Conservation (phyloP, 37 sponge, comb jelly and placozoan genomes). For the Eunapius fragilis region DNA sequence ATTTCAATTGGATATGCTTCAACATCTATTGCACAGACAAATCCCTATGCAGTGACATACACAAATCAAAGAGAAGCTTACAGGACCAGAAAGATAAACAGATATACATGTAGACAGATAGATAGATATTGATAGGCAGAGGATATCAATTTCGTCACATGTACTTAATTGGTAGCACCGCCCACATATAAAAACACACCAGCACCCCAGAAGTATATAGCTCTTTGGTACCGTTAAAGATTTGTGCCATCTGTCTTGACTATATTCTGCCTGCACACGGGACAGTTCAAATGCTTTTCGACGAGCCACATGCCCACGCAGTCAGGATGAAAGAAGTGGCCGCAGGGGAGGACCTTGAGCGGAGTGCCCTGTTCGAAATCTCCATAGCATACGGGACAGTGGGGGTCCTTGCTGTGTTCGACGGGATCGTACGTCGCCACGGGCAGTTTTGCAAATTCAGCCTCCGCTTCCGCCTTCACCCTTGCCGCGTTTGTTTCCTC, state of each 20-base stretch:
- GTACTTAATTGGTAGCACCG: no score
- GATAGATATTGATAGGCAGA: no score
- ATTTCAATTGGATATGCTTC: no score
- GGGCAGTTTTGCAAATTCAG: neutral
- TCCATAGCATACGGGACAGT: neutral
- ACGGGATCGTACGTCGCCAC: neutral
- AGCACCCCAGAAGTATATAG: no score
- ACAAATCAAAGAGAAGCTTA: no score
- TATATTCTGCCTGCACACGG: neutral
- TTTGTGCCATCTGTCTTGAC: neutral
- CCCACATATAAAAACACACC: no score
- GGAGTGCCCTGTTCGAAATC: neutral
- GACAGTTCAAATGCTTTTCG: neutral
- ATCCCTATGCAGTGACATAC: no score
- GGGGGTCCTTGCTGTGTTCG: neutral
- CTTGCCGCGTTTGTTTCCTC: neutral
- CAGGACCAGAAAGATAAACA: no score
- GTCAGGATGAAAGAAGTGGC: neutral
- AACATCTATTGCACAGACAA: no score
- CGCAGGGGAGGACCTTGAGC: neutral
- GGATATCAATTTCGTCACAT: no score
- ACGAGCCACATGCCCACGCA: neutral
- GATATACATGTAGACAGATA: no score
- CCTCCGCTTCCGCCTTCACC: neutral
- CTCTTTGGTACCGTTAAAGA: no score